Evolutionary conservation across 1,140 invertebrate species (phyloP).

Genomic region (Drosophila sturtevanti): DNA sequence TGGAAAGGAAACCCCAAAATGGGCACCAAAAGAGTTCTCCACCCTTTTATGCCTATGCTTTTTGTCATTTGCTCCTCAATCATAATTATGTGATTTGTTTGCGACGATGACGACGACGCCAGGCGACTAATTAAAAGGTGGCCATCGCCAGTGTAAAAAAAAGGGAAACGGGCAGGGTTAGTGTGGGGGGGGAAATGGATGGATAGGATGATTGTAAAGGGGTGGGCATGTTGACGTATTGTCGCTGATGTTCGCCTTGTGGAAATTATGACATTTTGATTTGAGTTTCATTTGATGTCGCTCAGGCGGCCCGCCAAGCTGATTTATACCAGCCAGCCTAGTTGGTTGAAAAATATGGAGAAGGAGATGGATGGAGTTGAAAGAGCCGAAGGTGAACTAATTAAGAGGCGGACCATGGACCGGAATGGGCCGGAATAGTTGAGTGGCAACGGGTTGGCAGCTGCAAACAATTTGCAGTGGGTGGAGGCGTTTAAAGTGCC

Average conservation of each 20-base stretch:
- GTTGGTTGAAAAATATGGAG: background rate
- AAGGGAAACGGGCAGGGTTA: background rate
- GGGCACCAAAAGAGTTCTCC: conserved; percentile 40
- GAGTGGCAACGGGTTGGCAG: conserved; percentile 24
- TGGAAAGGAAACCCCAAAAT: conserved; percentile 76
- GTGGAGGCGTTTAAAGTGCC: conserved; percentile 36
- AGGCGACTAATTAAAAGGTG: conserved; percentile 69
- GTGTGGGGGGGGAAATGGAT: background rate
- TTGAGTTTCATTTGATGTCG: conserved; percentile 75
- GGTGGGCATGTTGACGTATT: conserved; percentile 67
- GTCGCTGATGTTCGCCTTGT: conserved; percentile 66
- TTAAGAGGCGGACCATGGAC: conserved; percentile 34
- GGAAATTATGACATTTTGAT: conserved; percentile 78
- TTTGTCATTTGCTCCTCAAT: conserved; percentile 67
- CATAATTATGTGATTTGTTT: conserved; percentile 80
- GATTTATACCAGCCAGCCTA: background rate
- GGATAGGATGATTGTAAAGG: background rate
- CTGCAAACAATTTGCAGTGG: conserved; percentile 20
- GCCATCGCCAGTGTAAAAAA: conserved; percentile 24
- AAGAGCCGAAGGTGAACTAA: conserved; percentile 41
- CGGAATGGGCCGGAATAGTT: background rate
- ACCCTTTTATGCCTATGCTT: background rate
- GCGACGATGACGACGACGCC: conserved; percentile 49
- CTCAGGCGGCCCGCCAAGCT: conserved; percentile 34
- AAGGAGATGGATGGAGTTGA: background rate